Percentiles rank a stretch among this genome's conserved stretches.
Conservation (phyloP, 1,140 invertebrate genomes). For the Lordiphosa collinella region DNA sequence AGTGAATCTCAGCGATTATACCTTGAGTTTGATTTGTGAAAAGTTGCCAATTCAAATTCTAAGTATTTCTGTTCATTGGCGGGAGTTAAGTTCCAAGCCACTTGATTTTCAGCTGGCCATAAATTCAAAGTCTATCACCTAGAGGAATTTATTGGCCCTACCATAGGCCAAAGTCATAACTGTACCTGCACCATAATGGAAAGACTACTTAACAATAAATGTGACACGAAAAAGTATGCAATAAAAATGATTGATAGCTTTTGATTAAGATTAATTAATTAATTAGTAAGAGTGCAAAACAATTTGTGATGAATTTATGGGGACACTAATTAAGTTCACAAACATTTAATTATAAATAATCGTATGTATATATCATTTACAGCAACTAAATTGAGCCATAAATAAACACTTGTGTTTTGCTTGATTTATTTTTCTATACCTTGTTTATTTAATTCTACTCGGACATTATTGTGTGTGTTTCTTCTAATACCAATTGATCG, state of each 20-base stretch:
- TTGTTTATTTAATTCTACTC: too few species aligned
- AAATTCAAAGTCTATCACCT: conserved; percentile 33
- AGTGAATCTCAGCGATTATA: conserved; percentile 11
- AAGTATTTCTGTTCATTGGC: conserved; percentile 14
- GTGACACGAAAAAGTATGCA: conserved; percentile 63
- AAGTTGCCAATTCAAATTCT: conserved; percentile 5
- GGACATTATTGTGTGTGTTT: too few species aligned
- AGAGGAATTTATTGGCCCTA: too few species aligned
- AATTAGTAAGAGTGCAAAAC: conserved; percentile 2
- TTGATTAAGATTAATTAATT: conserved; percentile 52
- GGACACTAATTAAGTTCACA: conserved; percentile 9
- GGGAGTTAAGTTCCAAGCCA: conserved; percentile 24
- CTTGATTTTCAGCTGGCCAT: conserved; percentile 19
- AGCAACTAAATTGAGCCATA: neutral
- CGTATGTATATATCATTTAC: conserved; percentile 15
- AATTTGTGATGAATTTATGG: conserved; percentile 49
- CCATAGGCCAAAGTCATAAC: conserved; percentile 20
- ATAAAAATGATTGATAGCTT: conserved; percentile 68
- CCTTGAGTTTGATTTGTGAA: neutral
- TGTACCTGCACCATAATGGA: conserved; percentile 5
- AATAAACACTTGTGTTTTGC: too few species aligned
- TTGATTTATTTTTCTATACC: too few species aligned
- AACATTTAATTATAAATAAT: conserved; percentile 14
- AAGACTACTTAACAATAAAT: conserved; percentile 28
- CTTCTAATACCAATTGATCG: too few species aligned